Conservation (phyloP, 1,140 invertebrate species). For the Chrysomallon squamiferum region DNA sequence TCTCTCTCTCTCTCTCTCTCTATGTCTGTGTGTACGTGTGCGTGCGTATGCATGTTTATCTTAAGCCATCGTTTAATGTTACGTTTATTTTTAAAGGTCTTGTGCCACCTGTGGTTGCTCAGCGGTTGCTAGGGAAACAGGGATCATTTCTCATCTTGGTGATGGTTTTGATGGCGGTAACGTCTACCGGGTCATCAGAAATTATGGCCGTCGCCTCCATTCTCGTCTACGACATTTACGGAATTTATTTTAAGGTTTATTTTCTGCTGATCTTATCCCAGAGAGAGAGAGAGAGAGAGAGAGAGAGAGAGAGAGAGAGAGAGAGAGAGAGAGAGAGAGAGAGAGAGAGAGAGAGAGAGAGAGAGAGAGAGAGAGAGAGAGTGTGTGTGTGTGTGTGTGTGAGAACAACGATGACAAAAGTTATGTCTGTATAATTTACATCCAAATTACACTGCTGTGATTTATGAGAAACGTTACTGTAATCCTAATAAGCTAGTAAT, state of each 20-base stretch:
- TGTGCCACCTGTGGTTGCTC: constrained; percentile 58
- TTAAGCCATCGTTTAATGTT: constrained; percentile 1
- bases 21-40: not conserved
- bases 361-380: too few species aligned
- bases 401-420: too few species aligned
- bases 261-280: too few species aligned
- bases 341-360: too few species aligned
- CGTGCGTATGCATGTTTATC: constrained; percentile 5
- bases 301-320: too few species aligned
- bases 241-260: constrained; percentile 58
- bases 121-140: constrained; percentile 50
- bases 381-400: too few species aligned
- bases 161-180: constrained; percentile 63
- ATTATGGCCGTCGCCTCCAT: constrained; percentile 64
- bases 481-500: too few species aligned
- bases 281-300: too few species aligned
- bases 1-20: not conserved
- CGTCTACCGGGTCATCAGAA: constrained; percentile 63
- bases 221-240: constrained; percentile 64
- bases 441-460: too few species aligned
- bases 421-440: too few species aligned
- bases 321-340: too few species aligned
- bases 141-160: constrained; percentile 57
- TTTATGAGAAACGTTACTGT: too few species aligned
- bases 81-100: constrained; percentile 44